Percentiles rank a stretch among this genome's conserved stretches.
These are phyloP conservation scores for Gymnocephalus cernua DNA, from an alignment of 2,113 vertebrate species.

Conservation along the genomic window DNA sequence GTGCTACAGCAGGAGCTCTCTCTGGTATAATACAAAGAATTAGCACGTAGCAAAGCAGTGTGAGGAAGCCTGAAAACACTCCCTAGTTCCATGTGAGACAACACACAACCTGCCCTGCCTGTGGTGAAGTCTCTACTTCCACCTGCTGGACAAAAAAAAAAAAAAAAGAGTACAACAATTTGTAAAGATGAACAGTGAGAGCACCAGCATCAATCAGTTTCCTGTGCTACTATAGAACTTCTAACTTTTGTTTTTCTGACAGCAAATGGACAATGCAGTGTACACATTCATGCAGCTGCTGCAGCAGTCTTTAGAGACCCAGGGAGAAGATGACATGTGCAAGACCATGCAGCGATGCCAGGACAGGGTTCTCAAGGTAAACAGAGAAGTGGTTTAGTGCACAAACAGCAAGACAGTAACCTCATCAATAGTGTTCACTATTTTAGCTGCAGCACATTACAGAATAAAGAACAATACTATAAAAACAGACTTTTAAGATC, in stretches of 20 bases:
- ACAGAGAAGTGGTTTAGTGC: neutral
- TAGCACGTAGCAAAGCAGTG: neutral
- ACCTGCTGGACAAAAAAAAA: conserved; percentile 62
- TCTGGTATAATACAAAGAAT: neutral
- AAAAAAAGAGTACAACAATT: neutral
- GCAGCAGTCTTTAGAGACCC: conserved; percentile 90
- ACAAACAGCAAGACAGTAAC: neutral
- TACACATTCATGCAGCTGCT: conserved; percentile 96
- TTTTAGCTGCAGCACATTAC: neutral
- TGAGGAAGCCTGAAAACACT: conserved; percentile 24
- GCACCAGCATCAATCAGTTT: no score
- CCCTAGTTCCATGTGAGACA: neutral
- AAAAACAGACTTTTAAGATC: neutral
- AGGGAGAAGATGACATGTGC: conserved; percentile 88
- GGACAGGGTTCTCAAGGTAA: conserved; percentile 97
- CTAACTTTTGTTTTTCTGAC: conserved; percentile 6
- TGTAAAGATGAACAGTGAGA: neutral
- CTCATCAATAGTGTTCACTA: neutral
- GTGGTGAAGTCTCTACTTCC: conserved; percentile 34
- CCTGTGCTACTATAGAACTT: neutral
- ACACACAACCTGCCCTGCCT: neutral
- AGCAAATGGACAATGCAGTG: conserved; percentile 97
- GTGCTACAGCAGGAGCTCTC: neutral
- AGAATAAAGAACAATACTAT: neutral
- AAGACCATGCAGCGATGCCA: conserved; percentile 94